These are phyloP conservation scores for Ophioninae sp. DNA, from an alignment of 2,888 invertebrate genomes.

Conservation along the genomic window DNA sequence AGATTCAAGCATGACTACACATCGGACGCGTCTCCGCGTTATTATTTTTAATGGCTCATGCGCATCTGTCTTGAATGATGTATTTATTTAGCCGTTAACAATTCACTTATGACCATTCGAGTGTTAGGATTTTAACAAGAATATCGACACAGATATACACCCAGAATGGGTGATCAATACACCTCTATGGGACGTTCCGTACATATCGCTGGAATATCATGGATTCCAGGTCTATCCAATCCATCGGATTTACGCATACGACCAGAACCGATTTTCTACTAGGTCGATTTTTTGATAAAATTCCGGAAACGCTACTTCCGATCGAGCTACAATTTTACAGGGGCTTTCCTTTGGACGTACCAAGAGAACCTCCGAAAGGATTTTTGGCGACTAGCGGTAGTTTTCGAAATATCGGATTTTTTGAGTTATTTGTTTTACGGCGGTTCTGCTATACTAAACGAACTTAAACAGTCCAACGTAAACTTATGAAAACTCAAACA, in stretches of 20 bases:
- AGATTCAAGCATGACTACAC: conserved; percentile 32
- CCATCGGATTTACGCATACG: background rate
- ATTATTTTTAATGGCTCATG: conserved; percentile 32
- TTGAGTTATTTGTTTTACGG: no score
- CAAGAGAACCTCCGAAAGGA: no score
- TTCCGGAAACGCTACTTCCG: no score
- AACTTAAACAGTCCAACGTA: no score
- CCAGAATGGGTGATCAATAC: conserved; percentile 19
- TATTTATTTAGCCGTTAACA: conserved; percentile 74
- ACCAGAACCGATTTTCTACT: no score
- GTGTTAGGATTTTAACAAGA: conserved; percentile 78
- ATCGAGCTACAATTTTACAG: no score
- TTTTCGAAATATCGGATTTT: no score
- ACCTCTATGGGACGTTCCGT: background rate
- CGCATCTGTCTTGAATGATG: conserved; percentile 44
- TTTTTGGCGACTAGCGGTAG: no score
- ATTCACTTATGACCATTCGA: conserved; percentile 75
- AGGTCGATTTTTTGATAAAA: no score
- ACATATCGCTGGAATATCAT: background rate
- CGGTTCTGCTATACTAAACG: no score
- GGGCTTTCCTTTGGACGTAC: no score
- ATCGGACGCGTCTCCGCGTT: conserved; percentile 31
- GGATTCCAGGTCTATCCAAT: background rate
- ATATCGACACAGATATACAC: conserved; percentile 20
- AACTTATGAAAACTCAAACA: no score